Evolutionary conservation across 1,140 invertebrate species (phyloP), one percentile per base, ranked within the genome.

Genomic region (Drosophila bipectinata): DNA sequence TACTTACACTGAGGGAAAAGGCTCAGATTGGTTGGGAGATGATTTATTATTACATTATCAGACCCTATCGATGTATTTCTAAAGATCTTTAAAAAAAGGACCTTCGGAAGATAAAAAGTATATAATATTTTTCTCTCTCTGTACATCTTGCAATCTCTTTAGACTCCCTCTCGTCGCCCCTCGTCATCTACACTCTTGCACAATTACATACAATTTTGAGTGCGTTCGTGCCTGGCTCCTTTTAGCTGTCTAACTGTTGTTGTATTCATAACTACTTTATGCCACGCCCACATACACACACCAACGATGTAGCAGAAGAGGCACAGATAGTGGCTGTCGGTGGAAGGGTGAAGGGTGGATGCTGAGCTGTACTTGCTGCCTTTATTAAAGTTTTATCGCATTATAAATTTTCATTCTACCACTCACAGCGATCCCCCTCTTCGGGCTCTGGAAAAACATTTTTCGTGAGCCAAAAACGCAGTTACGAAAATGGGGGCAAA

Each of bases 361-460:
- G 57, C 58, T 61, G 47, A 62, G 63, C 57, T 71, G 64, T 54
- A 67, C 66, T 71, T 63, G 79, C 60, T 77, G 83, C 84, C 84
- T 83, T 88, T 88, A 88, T 88, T 88, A 88, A 88, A 88, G 83
- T 88, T 89, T 88, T 88, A 88, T 88, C 83, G 84, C 83, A 88
- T 88, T 88, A 88, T 83, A 83, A 89, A 88, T 89, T 88, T 88
- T 72, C 74, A 77, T 67, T 74, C 41, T 44, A 18, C 41, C 39
- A 41, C 39, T 14, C 39, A 14, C n/a, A 14, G 8, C 39, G n/a
- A 6, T 14, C 14, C 39, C 15, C 56, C 55, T 63, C 55, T 12
- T 12, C 44, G 10, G 21, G 5, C 6, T 26, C 37, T 34, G 78
- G 71, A 32, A 52, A 82, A 87, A 88, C 74, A 88, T 84, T 84